Evolutionary conservation across 2,888 invertebrate species (phyloP), one percentile per base, ranked within the genome.

Genomic region (Chelonus formosanus): DNA sequence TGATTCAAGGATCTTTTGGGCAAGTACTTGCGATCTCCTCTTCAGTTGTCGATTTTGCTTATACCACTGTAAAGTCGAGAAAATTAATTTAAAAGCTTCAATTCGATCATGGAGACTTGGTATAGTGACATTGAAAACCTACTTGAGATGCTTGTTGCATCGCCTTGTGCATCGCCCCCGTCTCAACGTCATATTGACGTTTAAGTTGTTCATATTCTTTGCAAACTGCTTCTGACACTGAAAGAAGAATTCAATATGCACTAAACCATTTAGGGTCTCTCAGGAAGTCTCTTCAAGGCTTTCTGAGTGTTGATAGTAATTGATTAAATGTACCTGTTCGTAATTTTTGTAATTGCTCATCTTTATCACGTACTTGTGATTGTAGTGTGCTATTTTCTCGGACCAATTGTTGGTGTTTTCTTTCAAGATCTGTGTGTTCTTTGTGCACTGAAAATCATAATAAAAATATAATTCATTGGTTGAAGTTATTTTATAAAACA

Each of bases 151-250:
- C 90, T 67, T 90, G 90, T 69, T 89, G 89, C 86, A 91, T 87
- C 58, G 90, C 90, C 85, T 90, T 90, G 72, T 91, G 89, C 90
- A 91, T 91, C 57, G 91, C 91, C 3, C 89, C 89, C 0, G 90
- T 88, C 77, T 92, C 92, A 45, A 91, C 88, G 73, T 92, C 91
- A 81, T 91, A 91, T 83, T 90, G 90, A 79, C 90, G 90, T 80
- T 90, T 90, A 43, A 92, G 85, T 79, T 90, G 90, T 80, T 92
- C 91, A 83, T 92, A 92, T 80, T 92, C 92, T 67, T 87, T 87
- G 83, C 90, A 92, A 47, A 89, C 85, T 73, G 89, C 90, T 85
- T 92, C 91, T 5, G 92, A 92, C 55, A 91, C 92, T 78, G 84
- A 82, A 62, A 65, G 43, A 70, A 70, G 48, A 40, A 36, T 52